Percentiles rank a stretch among this genome's conserved stretches.
Conservation (phyloP, 92 coral and sea anemone species). For the Parazoanthus darwini region DNA sequence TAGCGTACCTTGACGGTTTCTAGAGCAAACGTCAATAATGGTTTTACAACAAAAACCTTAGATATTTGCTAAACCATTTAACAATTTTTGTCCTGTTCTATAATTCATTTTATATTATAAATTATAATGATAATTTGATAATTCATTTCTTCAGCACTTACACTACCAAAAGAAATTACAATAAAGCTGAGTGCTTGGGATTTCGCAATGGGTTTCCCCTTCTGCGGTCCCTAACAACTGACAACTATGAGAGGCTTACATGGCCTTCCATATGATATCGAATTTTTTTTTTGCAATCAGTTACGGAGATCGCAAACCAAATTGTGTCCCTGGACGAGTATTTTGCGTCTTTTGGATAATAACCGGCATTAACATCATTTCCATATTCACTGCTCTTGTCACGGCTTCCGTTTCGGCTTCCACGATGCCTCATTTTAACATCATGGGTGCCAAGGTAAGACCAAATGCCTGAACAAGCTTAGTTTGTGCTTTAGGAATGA, state of each 20-base stretch:
- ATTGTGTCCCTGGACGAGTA: slow-evolving; percentile 76
- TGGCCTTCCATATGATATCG: neutral
- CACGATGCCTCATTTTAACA: slow-evolving; percentile 57
- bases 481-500: too few relatives aligned
- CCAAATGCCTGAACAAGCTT: neutral
- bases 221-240: too few relatives aligned
- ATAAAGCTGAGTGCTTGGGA: too few relatives aligned
- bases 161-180: too few relatives aligned
- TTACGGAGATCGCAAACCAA: slow-evolving; percentile 95
- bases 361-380: slow-evolving; percentile 78
- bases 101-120: too few relatives aligned
- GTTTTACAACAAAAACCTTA: too few relatives aligned
- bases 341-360: slow-evolving; percentile 94
- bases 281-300: slow-evolving; percentile 38
- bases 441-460: slow-evolving; percentile 83
- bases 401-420: slow-evolving; percentile 87
- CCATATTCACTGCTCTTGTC: slow-evolving; percentile 86
- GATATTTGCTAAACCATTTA: too few relatives aligned
- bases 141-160: too few relatives aligned
- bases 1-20: too few relatives aligned
- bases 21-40: too few relatives aligned
- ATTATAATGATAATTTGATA: too few relatives aligned
- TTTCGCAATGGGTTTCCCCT: neutral
- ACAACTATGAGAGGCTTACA: neutral
- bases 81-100: too few relatives aligned